Evolutionary conservation across 2,113 vertebrate species (phyloP), one percentile per base, ranked within the genome.

Genomic region (Neolamprologus toae): DNA sequence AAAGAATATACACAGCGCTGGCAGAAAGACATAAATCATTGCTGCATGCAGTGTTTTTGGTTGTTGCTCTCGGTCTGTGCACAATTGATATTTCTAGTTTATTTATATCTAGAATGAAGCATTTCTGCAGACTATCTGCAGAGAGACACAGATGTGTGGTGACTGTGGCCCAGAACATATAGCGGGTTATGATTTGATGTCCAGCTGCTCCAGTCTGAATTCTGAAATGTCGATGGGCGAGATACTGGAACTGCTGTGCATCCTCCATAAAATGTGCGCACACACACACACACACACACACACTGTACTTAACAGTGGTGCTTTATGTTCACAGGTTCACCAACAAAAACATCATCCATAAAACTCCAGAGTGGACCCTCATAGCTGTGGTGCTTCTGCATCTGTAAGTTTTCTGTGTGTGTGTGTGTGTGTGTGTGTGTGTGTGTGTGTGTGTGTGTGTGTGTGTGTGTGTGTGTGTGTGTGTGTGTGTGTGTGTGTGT

Each of bases 261-360:
- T 33, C 16, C 57, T 61, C 28, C 57, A 61, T 61, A 33, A 61
- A 61, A 33, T 33, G 16, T 10, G 5, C 16, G 1, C 42, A 7
- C 42, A 14, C 42, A 14, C 42, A 16, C 42, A 7, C 45, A 7
- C 42, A 14, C 42, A 55, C 4, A 14, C 3, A 59, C 26, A 9
- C 57, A 1, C 57, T 7, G 42, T 47, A 47, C 42, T 28, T 47
- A 47, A 26, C 42, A 76, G 71, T 28, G 9, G 16, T 21, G 12
- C 6, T 82, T 47, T 84, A 57, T 40, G 19, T 49, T 33, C 23
- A 31, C 93, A 97, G 97, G 89, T 95, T 97, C 61, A 96, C 92
- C 86, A 97, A 91, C 89, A 91, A 83, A 31, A 97, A 97, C 91
- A 96, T 97, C 86, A 92, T 96, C 83, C 96, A 96, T 92, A 96